Evolutionary conservation across 2,888 invertebrate species (phyloP).

Genomic region (Steinernema carpocapsae): DNA sequence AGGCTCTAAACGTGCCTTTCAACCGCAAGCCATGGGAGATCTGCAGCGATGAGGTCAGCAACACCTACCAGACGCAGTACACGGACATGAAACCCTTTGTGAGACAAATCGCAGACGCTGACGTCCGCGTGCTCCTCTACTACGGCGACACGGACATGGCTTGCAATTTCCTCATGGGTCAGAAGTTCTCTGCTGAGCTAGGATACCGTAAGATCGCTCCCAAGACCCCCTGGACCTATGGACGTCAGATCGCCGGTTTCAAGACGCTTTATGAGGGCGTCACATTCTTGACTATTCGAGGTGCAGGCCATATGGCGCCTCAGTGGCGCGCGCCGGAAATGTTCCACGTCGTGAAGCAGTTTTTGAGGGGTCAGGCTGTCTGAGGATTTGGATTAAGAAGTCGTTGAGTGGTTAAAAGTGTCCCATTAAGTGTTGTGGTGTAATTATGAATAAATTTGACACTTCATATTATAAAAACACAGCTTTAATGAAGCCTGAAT

Average conservation of each 20-base stretch:
- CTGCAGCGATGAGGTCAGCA: slow-evolving; percentile 64
- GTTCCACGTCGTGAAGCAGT: slow-evolving; percentile 66
- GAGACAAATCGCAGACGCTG: slow-evolving; percentile 60
- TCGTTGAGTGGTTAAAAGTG: too few relatives aligned
- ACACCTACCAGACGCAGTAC: slow-evolving; percentile 65
- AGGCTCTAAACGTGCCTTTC: slow-evolving; percentile 61
- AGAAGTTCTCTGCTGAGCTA: slow-evolving; percentile 61
- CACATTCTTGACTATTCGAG: slow-evolving; percentile 59
- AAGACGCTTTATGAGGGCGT: slow-evolving; percentile 67
- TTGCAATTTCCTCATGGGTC: slow-evolving; percentile 67
- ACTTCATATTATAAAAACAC: too few relatives aligned
- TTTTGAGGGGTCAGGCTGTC: too few relatives aligned
- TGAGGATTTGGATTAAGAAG: too few relatives aligned
- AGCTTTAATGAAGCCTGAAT: too few relatives aligned
- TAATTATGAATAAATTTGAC: too few relatives aligned
- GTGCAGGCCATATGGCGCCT: slow-evolving; percentile 66
- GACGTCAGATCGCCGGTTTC: slow-evolving; percentile 69
- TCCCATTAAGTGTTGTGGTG: too few relatives aligned
- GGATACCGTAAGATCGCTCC: slow-evolving; percentile 52
- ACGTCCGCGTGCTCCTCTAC: slow-evolving; percentile 66
- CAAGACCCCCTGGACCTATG: slow-evolving; percentile 69
- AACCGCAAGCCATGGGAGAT: slow-evolving; percentile 62
- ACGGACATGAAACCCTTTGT: slow-evolving; percentile 65
- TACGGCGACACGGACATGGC: slow-evolving; percentile 66
- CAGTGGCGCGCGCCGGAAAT: slow-evolving; percentile 67